A percentile compares a stretch with the other conserved stretches of the same genome.
These are phyloP conservation scores for Megaleporinus macrocephalus DNA, from an alignment of 2,113 vertebrate species.

Conservation along the genomic window DNA sequence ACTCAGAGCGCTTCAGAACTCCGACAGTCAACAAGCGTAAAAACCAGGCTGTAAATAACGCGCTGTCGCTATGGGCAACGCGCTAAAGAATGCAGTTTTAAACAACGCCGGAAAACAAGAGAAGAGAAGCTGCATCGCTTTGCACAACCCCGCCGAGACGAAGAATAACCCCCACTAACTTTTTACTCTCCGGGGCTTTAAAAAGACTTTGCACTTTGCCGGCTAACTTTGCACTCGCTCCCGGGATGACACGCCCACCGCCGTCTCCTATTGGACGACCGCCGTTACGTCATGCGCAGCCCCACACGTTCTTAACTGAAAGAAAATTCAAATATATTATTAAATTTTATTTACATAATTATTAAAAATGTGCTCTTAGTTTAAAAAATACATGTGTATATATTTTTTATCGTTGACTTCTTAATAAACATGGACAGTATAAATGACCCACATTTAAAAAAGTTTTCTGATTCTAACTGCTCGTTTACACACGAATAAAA, in stretches of 20 bases:
- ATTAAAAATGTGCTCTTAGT: too few relatives aligned
- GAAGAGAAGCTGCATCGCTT: background rate
- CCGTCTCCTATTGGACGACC: slow-evolving; percentile 43
- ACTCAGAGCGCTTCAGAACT: background rate
- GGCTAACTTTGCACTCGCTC: background rate
- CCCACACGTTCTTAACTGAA: background rate
- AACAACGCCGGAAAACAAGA: background rate
- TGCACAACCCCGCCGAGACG: background rate
- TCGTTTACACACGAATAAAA: too few relatives aligned
- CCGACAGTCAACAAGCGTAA: background rate
- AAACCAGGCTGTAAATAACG: background rate
- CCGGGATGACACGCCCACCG: background rate
- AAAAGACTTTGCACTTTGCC: background rate
- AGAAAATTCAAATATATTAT: too few relatives aligned
- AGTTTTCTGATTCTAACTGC: too few relatives aligned
- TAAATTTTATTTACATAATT: too few relatives aligned
- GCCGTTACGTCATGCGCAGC: background rate
- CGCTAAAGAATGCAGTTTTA: background rate
- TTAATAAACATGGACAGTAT: too few relatives aligned
- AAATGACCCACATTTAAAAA: too few relatives aligned
- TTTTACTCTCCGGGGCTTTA: background rate
- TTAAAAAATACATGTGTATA: too few relatives aligned
- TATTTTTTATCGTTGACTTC: too few relatives aligned
- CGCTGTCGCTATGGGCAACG: slow-evolving; percentile 44
- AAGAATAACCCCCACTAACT: background rate